phyloP scores from a whole-genome alignment of 2,797 vertebrate genomes.

The Kryptolebias ocellatus region DNA sequence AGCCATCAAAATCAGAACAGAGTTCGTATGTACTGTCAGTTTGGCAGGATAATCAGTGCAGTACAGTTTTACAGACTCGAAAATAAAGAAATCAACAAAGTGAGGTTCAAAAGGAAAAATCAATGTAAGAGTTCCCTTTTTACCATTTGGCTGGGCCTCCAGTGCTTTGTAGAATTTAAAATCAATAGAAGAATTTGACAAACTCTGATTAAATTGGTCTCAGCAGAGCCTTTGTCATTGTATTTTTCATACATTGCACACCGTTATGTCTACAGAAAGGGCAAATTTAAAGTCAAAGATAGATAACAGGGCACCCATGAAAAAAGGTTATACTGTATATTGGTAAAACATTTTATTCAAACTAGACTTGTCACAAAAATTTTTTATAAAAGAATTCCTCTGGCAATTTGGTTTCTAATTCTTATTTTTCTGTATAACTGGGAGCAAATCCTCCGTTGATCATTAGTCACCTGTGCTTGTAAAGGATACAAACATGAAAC shows the following conservation, averaged over 20 bases:
- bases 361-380: too few species aligned
- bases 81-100: conserved; percentile 29
- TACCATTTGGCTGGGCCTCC: conserved; percentile 48
- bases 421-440: too few species aligned
- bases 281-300: conserved; percentile 40
- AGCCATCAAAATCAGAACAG: not conserved
- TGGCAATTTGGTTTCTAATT: not conserved
- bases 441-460: too few species aligned
- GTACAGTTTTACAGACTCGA: conserved; percentile 10
- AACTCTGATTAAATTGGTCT: conserved; percentile 56
- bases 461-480: too few species aligned
- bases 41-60: not conserved
- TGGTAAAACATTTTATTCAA: too few species aligned
- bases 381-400: not conserved
- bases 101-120: conserved; percentile 37
- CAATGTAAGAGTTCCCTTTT: conserved; percentile 32
- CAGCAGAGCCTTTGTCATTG: conserved; percentile 58
- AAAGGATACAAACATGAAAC: too few species aligned
- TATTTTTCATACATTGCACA: conserved; percentile 43
- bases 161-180: conserved; percentile 42
- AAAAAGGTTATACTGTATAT: not conserved
- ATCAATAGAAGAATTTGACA: conserved; percentile 48
- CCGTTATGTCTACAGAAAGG: conserved; percentile 37
- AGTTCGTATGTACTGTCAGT: too few species aligned
- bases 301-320: conserved; percentile 21